A percentile compares a stretch with the other conserved stretches of the same genome.
These are phyloP conservation scores for Heloderma charlesbogerti DNA, from an alignment of 2,113 vertebrate genomes.

Conservation along the genomic window DNA sequence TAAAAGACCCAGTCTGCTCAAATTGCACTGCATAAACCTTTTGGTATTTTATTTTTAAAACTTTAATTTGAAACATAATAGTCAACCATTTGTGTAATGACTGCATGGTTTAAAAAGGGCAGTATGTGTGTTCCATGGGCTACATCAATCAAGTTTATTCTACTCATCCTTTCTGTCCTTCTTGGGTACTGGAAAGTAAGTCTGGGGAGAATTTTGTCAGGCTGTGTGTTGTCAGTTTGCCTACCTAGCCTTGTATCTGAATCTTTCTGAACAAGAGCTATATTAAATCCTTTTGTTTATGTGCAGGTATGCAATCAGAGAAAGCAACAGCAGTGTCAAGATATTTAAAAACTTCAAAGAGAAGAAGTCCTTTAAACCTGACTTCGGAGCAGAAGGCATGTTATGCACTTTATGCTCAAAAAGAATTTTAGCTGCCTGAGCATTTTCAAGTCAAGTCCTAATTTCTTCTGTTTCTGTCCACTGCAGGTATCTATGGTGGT, in stretches of 20 bases:
- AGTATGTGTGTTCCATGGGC: neutral
- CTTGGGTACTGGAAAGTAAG: neutral
- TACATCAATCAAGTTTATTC: neutral
- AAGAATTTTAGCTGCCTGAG: neutral
- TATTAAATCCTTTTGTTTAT: neutral
- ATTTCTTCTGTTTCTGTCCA: neutral
- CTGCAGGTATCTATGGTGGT: conserved; percentile 93
- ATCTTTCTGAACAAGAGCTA: neutral
- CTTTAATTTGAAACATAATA: neutral
- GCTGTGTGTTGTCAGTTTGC: neutral
- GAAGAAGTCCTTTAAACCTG: conserved; percentile 98
- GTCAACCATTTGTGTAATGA: neutral
- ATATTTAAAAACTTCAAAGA: conserved; percentile 99
- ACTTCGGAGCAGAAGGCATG: conserved; percentile 97
- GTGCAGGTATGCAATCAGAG: conserved; percentile 92
- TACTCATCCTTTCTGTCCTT: neutral
- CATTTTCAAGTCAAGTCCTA: neutral
- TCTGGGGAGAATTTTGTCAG: neutral
- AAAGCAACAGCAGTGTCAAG: conserved; percentile 97
- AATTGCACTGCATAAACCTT: neutral
- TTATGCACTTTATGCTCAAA: neutral
- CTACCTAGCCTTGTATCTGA: neutral
- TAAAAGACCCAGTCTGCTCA: neutral
- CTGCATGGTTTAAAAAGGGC: neutral
- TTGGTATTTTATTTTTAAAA: neutral